Conservation (phyloP, 2,797 vertebrate genomes). For the Acomys russatus region DNA sequence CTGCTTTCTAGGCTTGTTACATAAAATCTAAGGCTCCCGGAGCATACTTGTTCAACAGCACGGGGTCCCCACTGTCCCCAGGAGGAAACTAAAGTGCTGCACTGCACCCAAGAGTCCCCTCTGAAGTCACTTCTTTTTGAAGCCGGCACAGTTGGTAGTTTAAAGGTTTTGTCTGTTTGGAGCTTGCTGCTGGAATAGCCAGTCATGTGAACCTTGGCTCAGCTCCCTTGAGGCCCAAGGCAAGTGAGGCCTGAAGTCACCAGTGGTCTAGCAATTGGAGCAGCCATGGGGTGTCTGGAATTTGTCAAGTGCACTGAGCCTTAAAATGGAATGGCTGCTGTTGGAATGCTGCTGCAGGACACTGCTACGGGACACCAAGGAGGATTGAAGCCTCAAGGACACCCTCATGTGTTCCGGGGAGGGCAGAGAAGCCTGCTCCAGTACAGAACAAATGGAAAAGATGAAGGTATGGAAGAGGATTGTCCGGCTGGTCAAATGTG, state of each 20-base stretch:
- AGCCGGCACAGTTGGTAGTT: constrained; percentile 79
- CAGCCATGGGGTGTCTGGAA: constrained; percentile 87
- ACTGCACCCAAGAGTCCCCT: neutral
- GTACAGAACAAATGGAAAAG: constrained; percentile 75
- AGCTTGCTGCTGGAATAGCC: constrained; percentile 84
- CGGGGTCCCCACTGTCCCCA: neutral
- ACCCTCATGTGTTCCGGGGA: constrained; percentile 82
- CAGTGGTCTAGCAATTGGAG: constrained; percentile 85
- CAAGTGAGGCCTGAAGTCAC: constrained; percentile 87
- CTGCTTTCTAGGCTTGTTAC: neutral
- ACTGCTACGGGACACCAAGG: constrained; percentile 82
- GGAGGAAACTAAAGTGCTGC: neutral
- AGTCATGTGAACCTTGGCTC: constrained; percentile 84
- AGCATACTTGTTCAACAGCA: constrained; percentile 18
- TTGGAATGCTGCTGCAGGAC: constrained; percentile 83
- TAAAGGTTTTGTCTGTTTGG: constrained; percentile 88
- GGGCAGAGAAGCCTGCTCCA: constrained; percentile 79
- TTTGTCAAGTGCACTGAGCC: constrained; percentile 88
- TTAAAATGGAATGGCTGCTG: constrained; percentile 89
- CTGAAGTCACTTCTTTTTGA: constrained; percentile 74
- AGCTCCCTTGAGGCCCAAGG: constrained; percentile 82
- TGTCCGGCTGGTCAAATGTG: neutral
- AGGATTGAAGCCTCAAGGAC: constrained; percentile 82
- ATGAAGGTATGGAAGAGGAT: constrained; percentile 16
- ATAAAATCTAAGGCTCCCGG: constrained; percentile 20